Evolutionary conservation across 2,888 invertebrate genomes (phyloP).

Genomic region (Drosophila acutilabella): DNA sequence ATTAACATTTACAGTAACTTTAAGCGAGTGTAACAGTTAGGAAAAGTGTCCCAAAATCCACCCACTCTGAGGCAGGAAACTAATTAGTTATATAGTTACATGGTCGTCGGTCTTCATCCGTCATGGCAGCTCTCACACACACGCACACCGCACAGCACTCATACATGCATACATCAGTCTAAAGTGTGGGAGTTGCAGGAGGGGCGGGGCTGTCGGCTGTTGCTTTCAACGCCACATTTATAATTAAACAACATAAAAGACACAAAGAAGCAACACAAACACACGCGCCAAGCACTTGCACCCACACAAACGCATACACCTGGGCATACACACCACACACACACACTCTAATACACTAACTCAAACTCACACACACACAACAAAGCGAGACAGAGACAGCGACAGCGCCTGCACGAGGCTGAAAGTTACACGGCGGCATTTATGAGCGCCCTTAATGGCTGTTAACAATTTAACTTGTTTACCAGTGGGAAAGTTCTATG

Average conservation of each 20-base stretch:
- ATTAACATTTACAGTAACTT: slow-evolving; percentile 1
- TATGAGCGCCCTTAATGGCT: slow-evolving; percentile 81
- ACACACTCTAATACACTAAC: slow-evolving; percentile 29
- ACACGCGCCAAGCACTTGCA: slow-evolving; percentile 37
- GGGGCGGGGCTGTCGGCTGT: slow-evolving; percentile 31
- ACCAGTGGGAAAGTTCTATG: slow-evolving; percentile 82
- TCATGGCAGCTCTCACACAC: slow-evolving; percentile 51
- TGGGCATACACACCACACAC: slow-evolving; percentile 37
- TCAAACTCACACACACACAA: slow-evolving; percentile 14
- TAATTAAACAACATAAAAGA: slow-evolving; percentile 82
- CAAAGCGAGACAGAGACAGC: slow-evolving; percentile 33
- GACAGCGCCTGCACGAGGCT: slow-evolving; percentile 25
- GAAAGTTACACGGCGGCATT: slow-evolving; percentile 79
- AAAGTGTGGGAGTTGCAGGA: not conserved
- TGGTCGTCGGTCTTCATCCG: slow-evolving; percentile 78
- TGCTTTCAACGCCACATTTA: slow-evolving; percentile 78
- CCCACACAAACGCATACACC: slow-evolving; percentile 34
- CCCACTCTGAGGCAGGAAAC: slow-evolving; percentile 54
- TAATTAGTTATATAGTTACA: slow-evolving; percentile 69
- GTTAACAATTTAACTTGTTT: slow-evolving; percentile 82
- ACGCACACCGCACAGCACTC: not conserved
- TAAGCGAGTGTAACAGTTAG: slow-evolving; percentile 3
- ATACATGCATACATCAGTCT: slow-evolving; percentile 17
- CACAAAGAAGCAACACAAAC: slow-evolving; percentile 68
- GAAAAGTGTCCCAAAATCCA: slow-evolving; percentile 4